Evolutionary conservation across 1,140 invertebrate species (phyloP), one percentile per base, ranked within the genome.

Genomic region (Copidosoma floridanum): DNA sequence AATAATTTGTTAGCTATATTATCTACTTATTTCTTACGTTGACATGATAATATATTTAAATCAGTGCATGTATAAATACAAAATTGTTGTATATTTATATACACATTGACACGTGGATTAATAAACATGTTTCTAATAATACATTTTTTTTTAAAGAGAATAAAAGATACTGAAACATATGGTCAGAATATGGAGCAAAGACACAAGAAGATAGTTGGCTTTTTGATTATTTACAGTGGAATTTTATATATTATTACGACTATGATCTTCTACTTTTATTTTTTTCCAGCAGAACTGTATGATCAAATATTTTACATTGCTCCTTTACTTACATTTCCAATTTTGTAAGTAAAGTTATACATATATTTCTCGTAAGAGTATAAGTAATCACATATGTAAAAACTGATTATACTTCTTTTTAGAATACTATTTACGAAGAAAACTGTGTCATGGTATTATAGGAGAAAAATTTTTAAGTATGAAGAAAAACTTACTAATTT

Each of bases 401-500:
- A 32, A 32, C 29, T 63, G 18, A 58, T 46, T 53, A 48, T 48
- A 27, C 61, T 70, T 70, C 71, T 67, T 83, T 84, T 61, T 77
- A 97, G 94, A 68, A 88, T 95, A 64, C 85, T 91, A 69, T 82
- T 89, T 54, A 80, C 91, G 27, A 92, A 92, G 68, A 86, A 86
- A 71, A 76, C 88, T 66, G 84, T 95, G 68, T 88, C 89, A 43
- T 94, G 91, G 88, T 95, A 94, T 76, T 98, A 91, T 78, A 86
- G 89, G 64, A 84, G 90, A 75, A 89, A 92, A 78, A 85, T 96
- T 40, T 84, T 84, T 52, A 86, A 85, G 71, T 95, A 94, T 81
- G 86, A 89, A 78, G 82, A 85, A 61, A 90, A 89, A 77, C 79
- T 97, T 43, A 78, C 76, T 51, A 84, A 85, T 44, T 85, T 97